phyloP scores from a whole-genome alignment of 2,113 vertebrate species.

The Speoplatyrhinus poulsoni region DNA sequence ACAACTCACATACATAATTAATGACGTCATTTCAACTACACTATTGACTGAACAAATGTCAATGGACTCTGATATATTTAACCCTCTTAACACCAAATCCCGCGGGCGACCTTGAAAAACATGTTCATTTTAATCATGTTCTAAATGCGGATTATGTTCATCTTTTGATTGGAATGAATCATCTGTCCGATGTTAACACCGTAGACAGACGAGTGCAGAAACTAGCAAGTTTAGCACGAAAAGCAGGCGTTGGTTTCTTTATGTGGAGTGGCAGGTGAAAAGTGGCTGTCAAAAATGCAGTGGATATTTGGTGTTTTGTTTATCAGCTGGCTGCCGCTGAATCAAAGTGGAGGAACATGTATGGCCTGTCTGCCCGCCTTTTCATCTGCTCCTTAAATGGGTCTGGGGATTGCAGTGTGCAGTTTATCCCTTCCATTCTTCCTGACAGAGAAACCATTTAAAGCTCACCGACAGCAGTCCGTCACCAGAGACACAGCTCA shows the following conservation, averaged over 20 bases:
- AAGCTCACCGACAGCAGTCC: slow-evolving; percentile 47
- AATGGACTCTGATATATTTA: slow-evolving; percentile 98
- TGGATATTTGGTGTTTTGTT: slow-evolving; percentile 72
- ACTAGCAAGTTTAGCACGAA: background rate
- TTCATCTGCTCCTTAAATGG: slow-evolving; percentile 71
- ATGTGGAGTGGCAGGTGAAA: slow-evolving; percentile 67
- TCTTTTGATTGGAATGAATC: slow-evolving; percentile 94
- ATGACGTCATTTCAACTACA: slow-evolving; percentile 98
- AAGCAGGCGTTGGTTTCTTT: slow-evolving; percentile 32
- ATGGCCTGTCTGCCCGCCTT: slow-evolving; percentile 63
- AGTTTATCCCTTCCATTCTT: slow-evolving; percentile 66
- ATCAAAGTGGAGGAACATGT: slow-evolving; percentile 67
- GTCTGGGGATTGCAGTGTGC: slow-evolving; percentile 68
- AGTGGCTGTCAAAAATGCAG: slow-evolving; percentile 68
- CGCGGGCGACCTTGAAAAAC: too few species aligned
- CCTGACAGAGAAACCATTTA: slow-evolving; percentile 67
- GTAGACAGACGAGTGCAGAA: background rate
- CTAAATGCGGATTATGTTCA: slow-evolving; percentile 97
- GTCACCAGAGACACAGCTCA: slow-evolving; percentile 65
- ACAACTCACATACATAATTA: slow-evolving; percentile 97
- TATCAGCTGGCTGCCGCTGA: slow-evolving; percentile 55
- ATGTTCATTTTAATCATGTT: too few species aligned
- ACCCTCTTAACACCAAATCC: too few species aligned
- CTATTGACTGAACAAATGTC: slow-evolving; percentile 99
- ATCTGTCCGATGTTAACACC: slow-evolving; percentile 75